A percentile compares a stretch with the other conserved stretches of the same genome.
phyloP scores from a whole-genome alignment of 2,797 vertebrate genomes.

The Hylomyscus alleni region DNA sequence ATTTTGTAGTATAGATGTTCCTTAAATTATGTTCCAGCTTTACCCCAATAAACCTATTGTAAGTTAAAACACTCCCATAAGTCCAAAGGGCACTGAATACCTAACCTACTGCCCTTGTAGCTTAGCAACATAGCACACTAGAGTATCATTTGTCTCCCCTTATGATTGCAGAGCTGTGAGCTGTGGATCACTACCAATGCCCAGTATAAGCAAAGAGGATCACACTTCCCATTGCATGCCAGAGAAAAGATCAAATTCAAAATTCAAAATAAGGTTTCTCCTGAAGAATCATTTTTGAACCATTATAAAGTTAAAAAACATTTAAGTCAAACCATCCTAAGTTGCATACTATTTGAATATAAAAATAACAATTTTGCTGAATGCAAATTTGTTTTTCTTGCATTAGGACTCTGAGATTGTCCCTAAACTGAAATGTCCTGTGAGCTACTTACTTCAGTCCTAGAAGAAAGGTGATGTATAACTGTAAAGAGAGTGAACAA shows the following conservation, averaged over 20 bases:
- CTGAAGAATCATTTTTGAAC: not conserved
- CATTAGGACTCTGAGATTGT: slow-evolving; percentile 35
- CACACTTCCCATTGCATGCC: not conserved
- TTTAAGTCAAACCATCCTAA: not conserved
- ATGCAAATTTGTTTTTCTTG: slow-evolving; percentile 66
- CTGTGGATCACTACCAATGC: not conserved
- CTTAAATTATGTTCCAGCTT: not conserved
- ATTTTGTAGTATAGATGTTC: not conserved
- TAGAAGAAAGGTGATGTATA: not conserved
- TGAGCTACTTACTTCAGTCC: not conserved
- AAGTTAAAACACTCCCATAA: not conserved
- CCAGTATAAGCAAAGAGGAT: not conserved
- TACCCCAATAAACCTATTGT: not conserved
- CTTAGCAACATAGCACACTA: not conserved
- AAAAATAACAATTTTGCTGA: slow-evolving; percentile 62
- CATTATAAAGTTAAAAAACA: not conserved
- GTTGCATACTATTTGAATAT: not conserved
- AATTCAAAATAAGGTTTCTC: not conserved
- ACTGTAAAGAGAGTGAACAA: not conserved
- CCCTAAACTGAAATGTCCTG: not conserved
- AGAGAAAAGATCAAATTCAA: not conserved
- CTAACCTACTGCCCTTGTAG: not conserved
- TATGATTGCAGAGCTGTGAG: not conserved
- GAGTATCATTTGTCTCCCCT: not conserved
- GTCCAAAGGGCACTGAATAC: not conserved